phyloP scores from a whole-genome alignment of 2,888 invertebrate species.

The Heliconius ismenius region DNA sequence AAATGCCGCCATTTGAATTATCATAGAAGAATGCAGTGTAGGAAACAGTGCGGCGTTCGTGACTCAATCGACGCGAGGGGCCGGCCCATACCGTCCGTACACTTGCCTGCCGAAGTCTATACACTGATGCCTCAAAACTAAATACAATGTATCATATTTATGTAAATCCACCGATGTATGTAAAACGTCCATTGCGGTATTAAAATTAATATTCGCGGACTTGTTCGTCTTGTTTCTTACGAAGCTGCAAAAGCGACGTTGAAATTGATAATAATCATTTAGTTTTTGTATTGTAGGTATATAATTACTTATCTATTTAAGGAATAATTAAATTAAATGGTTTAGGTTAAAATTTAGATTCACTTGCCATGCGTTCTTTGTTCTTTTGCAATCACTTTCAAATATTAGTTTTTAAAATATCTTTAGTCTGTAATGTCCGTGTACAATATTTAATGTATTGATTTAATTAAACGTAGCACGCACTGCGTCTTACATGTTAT shows the following conservation, averaged over 20 bases:
- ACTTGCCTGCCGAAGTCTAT: conserved; percentile 42
- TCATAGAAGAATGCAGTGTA: conserved; percentile 54
- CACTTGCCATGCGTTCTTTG: neutral
- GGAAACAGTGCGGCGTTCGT: conserved; percentile 63
- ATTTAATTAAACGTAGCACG: conserved; percentile 34
- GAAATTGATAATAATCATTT: conserved; percentile 36
- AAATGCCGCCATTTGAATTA: conserved; percentile 50
- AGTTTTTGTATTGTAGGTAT: conserved; percentile 21
- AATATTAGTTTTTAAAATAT: neutral
- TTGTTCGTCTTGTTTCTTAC: conserved; percentile 25
- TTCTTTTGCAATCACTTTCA: neutral
- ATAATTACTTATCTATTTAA: neutral
- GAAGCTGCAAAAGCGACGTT: conserved; percentile 29
- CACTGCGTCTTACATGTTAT: conserved; percentile 26
- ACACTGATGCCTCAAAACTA: conserved; percentile 48
- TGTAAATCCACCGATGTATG: conserved; percentile 38
- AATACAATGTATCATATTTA: neutral
- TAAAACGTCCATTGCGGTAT: conserved; percentile 1
- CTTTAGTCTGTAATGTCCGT: conserved; percentile 9
- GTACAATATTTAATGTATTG: conserved; percentile 10
- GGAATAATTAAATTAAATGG: neutral
- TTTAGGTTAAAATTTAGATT: neutral
- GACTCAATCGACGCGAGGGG: conserved; percentile 65
- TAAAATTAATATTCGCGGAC: conserved; percentile 34
- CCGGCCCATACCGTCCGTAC: conserved; percentile 58